These are phyloP conservation scores for Drosophila punjabiensis DNA, from an alignment of 1,140 invertebrate species.

Conservation along the genomic window DNA sequence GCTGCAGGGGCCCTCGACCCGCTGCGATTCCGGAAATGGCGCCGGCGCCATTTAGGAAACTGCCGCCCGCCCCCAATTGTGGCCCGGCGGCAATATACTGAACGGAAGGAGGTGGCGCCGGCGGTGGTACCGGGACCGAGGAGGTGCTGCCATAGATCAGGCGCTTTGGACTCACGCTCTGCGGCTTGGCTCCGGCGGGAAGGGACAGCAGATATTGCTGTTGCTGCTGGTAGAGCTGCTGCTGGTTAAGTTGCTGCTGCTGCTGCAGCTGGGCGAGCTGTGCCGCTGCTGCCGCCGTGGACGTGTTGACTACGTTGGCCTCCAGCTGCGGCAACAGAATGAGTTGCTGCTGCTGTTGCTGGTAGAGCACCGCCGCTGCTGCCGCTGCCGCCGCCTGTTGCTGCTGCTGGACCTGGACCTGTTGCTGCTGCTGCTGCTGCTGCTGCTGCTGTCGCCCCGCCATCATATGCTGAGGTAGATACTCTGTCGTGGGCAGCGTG, in stretches of 20 bases:
- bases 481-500: conserved; percentile 66
- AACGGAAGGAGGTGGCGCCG: conserved; percentile 49
- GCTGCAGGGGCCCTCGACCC: conserved; percentile 62
- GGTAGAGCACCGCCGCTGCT: conserved; percentile 55
- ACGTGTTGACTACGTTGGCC: conserved; percentile 79
- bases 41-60: conserved; percentile 76
- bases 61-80: conserved; percentile 45
- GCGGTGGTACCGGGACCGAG: conserved; percentile 13
- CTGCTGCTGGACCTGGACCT: conserved; percentile 51
- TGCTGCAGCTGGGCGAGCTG: conserved; percentile 75
- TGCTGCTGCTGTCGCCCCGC: conserved; percentile 68
- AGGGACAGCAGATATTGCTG: conserved; percentile 71
- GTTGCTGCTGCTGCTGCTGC: conserved; percentile 61
- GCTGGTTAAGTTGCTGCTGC: conserved; percentile 56
- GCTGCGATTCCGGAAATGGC: conserved; percentile 47
- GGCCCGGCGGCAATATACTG: conserved; percentile 69
- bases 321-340: conserved; percentile 76
- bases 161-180: conserved; percentile 78
- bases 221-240: conserved; percentile 61
- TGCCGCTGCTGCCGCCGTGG: conserved; percentile 75
- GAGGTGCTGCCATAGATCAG: conserved; percentile 55
- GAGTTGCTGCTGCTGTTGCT: conserved; percentile 60
- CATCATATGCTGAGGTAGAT: conserved; percentile 79
- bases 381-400: conserved; percentile 55
- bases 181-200: conserved; percentile 60